A percentile compares a stretch with the other conserved stretches of the same genome.
These are phyloP conservation scores for Camelus dromedarius DNA, from an alignment of 2,113 vertebrate species.

Conservation along the genomic window DNA sequence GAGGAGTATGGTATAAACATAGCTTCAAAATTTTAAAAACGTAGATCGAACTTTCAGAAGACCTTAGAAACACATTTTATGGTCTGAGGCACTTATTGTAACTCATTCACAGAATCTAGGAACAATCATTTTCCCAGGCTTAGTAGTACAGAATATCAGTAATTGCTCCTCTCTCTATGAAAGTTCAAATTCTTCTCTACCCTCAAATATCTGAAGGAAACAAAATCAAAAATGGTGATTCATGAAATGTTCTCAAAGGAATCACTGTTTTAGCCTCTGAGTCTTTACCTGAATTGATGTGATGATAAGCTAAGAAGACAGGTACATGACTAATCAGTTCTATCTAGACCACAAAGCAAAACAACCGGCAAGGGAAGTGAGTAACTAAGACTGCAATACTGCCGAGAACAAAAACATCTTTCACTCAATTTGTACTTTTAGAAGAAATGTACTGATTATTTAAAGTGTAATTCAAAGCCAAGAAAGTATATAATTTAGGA, in stretches of 20 bases:
- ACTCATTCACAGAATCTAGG: slow-evolving; percentile 2
- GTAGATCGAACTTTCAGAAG: neutral
- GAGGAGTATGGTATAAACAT: neutral
- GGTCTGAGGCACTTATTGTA: neutral
- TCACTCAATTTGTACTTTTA: slow-evolving; percentile 15
- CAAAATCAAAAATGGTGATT: neutral
- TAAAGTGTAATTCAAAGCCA: slow-evolving; percentile 16
- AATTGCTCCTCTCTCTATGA: neutral
- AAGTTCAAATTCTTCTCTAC: neutral
- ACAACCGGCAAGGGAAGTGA: neutral
- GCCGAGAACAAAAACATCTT: neutral
- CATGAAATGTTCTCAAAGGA: neutral
- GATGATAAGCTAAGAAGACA: neutral
- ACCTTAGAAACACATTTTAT: neutral
- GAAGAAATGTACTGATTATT: neutral
- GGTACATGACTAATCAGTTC: neutral
- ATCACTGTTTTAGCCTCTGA: neutral
- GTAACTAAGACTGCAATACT: neutral
- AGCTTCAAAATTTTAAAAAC: slow-evolving; percentile 46
- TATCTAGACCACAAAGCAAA: slow-evolving; percentile 16
- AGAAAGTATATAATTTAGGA: neutral
- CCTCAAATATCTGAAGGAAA: slow-evolving; percentile 21
- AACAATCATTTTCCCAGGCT: neutral
- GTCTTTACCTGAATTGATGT: neutral
- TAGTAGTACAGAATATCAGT: neutral